Evolutionary conservation across 2,797 vertebrate genomes (phyloP).

Genomic region (Coracias cyanogaster): DNA sequence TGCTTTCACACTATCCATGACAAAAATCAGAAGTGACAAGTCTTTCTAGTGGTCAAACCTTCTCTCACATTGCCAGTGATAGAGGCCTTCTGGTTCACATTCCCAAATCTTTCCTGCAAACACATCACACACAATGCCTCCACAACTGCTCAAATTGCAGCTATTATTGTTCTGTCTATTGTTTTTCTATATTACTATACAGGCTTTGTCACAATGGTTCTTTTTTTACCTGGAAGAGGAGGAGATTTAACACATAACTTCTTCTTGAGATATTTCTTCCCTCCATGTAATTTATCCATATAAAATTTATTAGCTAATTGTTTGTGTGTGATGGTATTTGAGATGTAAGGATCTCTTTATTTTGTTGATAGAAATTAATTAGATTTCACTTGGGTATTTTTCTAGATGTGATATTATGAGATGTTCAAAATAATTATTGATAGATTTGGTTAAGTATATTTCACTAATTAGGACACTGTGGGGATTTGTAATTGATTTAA

Average conservation of each 20-base stretch:
- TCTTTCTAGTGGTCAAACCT: background rate
- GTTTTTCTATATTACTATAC: background rate
- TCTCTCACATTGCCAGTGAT: background rate
- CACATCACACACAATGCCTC: background rate
- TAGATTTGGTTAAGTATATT: slow-evolving; percentile 61
- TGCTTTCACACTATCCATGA: background rate
- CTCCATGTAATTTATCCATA: background rate
- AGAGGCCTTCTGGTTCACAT: background rate
- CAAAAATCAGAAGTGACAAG: background rate
- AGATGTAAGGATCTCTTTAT: slow-evolving; percentile 36
- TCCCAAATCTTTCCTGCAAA: background rate
- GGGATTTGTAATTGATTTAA: slow-evolving; percentile 73
- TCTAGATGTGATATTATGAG: slow-evolving; percentile 51
- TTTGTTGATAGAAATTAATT: slow-evolving; percentile 68
- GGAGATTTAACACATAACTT: background rate
- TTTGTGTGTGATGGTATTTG: background rate
- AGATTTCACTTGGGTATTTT: slow-evolving; percentile 64
- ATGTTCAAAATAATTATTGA: slow-evolving; percentile 68
- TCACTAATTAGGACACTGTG: slow-evolving; percentile 45
- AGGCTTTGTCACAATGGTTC: background rate
- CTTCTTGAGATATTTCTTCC: background rate
- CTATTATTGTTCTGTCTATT: background rate
- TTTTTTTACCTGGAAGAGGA: background rate
- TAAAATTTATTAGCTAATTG: slow-evolving; percentile 30
- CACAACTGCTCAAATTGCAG: background rate